Evolutionary conservation across 2,113 vertebrate genomes (phyloP).

Genomic region (Solenodon paradoxus): DNA sequence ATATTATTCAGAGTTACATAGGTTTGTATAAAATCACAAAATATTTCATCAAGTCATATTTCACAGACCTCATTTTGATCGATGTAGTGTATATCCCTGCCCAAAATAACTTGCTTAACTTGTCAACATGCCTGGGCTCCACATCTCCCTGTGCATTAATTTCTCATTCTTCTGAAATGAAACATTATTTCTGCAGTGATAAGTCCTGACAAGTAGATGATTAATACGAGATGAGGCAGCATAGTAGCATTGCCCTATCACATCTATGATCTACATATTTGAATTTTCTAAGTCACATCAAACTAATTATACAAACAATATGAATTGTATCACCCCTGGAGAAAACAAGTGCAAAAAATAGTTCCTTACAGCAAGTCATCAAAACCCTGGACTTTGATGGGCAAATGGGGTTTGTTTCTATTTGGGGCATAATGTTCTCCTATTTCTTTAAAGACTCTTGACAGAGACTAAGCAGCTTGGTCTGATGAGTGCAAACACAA

Average conservation of each 20-base stretch:
- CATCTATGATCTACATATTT: background rate
- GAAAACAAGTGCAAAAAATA: background rate
- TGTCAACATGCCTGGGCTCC: background rate
- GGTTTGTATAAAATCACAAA: background rate
- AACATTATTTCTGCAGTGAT: background rate
- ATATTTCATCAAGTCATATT: background rate
- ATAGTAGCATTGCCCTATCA: background rate
- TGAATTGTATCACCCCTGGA: background rate
- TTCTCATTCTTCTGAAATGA: background rate
- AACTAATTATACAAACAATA: background rate
- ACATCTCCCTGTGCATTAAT: background rate
- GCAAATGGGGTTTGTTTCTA: background rate
- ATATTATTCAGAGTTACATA: background rate
- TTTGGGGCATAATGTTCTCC: background rate
- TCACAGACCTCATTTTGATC: background rate
- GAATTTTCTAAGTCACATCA: background rate
- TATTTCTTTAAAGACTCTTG: background rate
- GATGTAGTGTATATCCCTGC: background rate
- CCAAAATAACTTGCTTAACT: background rate
- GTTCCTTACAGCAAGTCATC: background rate
- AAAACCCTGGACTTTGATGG: background rate
- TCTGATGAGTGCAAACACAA: background rate
- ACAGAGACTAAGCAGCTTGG: background rate
- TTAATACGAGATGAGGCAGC: background rate
- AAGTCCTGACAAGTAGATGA: background rate